Conservation (phyloP, 2,797 vertebrate species). For the Eupleurogrammus muticus region DNA sequence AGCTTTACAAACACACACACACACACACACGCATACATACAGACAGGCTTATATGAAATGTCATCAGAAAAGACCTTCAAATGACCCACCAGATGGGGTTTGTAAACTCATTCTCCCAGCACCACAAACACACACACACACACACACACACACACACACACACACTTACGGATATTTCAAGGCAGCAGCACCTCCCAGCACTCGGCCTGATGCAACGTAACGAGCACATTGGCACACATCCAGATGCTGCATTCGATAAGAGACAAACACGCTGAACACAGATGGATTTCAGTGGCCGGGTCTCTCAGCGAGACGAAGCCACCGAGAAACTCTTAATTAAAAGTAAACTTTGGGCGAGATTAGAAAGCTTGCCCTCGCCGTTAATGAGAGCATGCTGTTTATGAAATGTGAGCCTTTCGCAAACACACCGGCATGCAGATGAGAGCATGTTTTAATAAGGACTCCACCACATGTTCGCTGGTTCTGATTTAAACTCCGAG, state of each 20-base stretch:
- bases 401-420: conserved; percentile 65
- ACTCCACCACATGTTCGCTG: conserved; percentile 49
- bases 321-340: conserved; percentile 79
- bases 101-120: conserved; percentile 18
- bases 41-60: conserved; percentile 23
- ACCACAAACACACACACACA: conserved; percentile 8
- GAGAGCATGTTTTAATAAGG: conserved; percentile 58
- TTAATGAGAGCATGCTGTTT: conserved; percentile 74
- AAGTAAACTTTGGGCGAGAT: conserved; percentile 80
- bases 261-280: conserved; percentile 63
- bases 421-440: conserved; percentile 70
- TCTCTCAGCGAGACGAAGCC: conserved; percentile 59
- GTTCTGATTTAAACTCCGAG: conserved; percentile 44
- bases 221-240: conserved; percentile 20
- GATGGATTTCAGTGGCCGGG: conserved; percentile 62
- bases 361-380: conserved; percentile 63
- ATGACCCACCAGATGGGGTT: conserved; percentile 28
- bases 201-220: conserved; percentile 14
- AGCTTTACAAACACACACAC: neutral
- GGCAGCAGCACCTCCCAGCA: neutral
- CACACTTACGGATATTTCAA: conserved; percentile 9
- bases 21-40: neutral
- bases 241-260: conserved; percentile 68
- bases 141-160: conserved; percentile 3
- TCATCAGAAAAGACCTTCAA: conserved; percentile 40